Evolutionary conservation across 2,888 invertebrate genomes (phyloP).

Genomic region (Mycogona germanica): DNA sequence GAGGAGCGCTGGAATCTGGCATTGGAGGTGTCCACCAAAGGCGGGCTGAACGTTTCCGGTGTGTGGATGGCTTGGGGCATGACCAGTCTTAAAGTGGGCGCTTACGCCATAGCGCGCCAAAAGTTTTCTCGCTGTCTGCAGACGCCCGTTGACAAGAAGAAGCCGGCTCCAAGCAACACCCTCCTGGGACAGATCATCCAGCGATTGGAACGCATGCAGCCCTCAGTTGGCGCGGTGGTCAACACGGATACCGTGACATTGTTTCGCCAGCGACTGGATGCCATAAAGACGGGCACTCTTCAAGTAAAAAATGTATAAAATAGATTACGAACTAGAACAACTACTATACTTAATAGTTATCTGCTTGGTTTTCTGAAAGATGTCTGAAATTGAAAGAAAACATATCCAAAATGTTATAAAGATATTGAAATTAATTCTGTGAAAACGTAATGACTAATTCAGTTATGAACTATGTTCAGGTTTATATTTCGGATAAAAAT

Average conservation of each 20-base stretch:
- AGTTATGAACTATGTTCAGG: too few species aligned
- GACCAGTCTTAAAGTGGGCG: conserved; percentile 63
- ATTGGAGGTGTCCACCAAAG: conserved; percentile 64
- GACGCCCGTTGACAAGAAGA: conserved; percentile 15
- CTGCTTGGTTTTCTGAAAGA: too few species aligned
- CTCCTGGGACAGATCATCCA: conserved; percentile 7
- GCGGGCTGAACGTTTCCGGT: conserved; percentile 58
- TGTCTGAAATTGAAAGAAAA: too few species aligned
- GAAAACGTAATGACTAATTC: too few species aligned
- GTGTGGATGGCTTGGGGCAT: conserved; percentile 85
- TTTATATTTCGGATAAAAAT: too few species aligned
- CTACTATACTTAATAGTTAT: too few species aligned
- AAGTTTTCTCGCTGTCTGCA: conserved; percentile 50
- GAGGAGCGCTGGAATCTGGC: conserved; percentile 73
- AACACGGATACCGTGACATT: background rate
- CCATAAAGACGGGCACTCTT: too few species aligned
- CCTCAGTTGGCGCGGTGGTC: background rate
- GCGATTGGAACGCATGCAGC: background rate
- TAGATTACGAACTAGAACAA: too few species aligned
- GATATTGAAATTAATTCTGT: too few species aligned
- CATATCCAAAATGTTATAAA: too few species aligned
- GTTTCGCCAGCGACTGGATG: too few species aligned
- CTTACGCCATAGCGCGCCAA: conserved; percentile 59
- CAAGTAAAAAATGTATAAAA: too few species aligned
- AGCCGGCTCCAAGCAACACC: background rate